These are phyloP conservation scores for Manduca sexta DNA, from an alignment of 1,140 invertebrate species.

Conservation along the genomic window DNA sequence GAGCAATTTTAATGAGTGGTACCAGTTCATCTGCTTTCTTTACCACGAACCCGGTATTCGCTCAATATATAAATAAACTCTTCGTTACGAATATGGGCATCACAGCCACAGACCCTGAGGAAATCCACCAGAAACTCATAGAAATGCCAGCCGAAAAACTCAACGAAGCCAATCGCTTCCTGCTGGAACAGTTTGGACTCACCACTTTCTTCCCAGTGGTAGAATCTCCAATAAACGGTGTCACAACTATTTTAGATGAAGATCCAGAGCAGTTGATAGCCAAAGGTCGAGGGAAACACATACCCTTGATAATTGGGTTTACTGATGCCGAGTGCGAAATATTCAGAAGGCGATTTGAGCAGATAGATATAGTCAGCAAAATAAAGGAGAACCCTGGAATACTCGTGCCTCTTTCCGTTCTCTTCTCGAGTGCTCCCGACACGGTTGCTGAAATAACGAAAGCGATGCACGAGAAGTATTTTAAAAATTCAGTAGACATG, in stretches of 20 bases:
- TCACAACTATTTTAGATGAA: conserved; percentile 40
- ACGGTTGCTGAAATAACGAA: conserved; percentile 19
- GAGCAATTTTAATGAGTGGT: conserved; percentile 53
- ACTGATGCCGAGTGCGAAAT: conserved; percentile 44
- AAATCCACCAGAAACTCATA: conserved; percentile 34
- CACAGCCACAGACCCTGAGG: conserved; percentile 33
- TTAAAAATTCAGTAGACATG: conserved; percentile 26
- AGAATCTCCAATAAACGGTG: conserved; percentile 33
- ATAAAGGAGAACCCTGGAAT: conserved; percentile 31
- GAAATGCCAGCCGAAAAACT: conserved; percentile 37
- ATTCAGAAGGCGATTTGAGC: conserved; percentile 37
- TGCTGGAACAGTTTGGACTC: conserved; percentile 39
- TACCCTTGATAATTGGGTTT: conserved; percentile 48
- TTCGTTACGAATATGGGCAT: conserved; percentile 35
- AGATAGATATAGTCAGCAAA: conserved; percentile 35
- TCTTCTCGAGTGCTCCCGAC: conserved; percentile 25
- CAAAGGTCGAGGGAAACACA: conserved; percentile 35
- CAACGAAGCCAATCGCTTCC: conserved; percentile 28
- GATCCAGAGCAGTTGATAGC: conserved; percentile 43
- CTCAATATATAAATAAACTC: conserved; percentile 24
- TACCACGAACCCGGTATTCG: conserved; percentile 38
- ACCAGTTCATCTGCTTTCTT: conserved; percentile 34
- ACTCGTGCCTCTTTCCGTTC: conserved; percentile 23
- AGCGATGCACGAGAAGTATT: conserved; percentile 32
- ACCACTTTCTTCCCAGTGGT: conserved; percentile 44